phyloP scores from a whole-genome alignment of 2,113 vertebrate species.

The Hirundichthys speculiger region DNA sequence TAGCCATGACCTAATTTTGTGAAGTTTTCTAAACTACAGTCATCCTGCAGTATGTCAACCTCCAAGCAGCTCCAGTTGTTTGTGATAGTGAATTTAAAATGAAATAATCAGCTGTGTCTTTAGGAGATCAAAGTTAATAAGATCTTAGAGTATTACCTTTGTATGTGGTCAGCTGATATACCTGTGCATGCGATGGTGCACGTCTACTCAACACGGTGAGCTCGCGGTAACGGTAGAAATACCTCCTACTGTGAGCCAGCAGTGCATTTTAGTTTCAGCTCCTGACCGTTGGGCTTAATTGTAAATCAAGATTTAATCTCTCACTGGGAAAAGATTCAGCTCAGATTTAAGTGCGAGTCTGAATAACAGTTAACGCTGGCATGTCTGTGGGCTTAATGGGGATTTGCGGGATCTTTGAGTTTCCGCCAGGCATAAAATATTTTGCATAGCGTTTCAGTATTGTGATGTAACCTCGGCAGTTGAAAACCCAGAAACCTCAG shows the following conservation, averaged over 20 bases:
- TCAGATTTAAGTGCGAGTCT: not conserved
- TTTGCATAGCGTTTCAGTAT: constrained; percentile 8
- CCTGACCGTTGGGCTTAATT: too few relatives aligned
- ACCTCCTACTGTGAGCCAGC: too few relatives aligned
- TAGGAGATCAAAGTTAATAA: too few relatives aligned
- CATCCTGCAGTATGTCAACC: too few relatives aligned
- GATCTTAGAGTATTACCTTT: too few relatives aligned
- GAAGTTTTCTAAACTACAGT: not conserved
- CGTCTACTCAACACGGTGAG: too few relatives aligned
- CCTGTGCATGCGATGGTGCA: too few relatives aligned
- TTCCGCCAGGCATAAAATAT: constrained; percentile 23
- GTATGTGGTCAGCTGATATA: too few relatives aligned
- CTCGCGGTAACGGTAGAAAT: too few relatives aligned
- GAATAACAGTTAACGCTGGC: not conserved
- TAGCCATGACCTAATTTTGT: not conserved
- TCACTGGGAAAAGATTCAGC: not conserved
- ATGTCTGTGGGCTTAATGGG: constrained; percentile 4
- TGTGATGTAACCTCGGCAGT: constrained; percentile 7
- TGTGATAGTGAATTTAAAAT: constrained; percentile 5
- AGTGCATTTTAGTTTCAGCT: too few relatives aligned
- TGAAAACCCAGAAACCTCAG: not conserved
- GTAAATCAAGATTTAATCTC: too few relatives aligned
- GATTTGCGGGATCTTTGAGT: constrained; percentile 25
- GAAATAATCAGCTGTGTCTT: not conserved
- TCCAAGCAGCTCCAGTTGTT: constrained; percentile 2